phyloP scores from a whole-genome alignment of 2,113 vertebrate species.

The Aegypius monachus region DNA sequence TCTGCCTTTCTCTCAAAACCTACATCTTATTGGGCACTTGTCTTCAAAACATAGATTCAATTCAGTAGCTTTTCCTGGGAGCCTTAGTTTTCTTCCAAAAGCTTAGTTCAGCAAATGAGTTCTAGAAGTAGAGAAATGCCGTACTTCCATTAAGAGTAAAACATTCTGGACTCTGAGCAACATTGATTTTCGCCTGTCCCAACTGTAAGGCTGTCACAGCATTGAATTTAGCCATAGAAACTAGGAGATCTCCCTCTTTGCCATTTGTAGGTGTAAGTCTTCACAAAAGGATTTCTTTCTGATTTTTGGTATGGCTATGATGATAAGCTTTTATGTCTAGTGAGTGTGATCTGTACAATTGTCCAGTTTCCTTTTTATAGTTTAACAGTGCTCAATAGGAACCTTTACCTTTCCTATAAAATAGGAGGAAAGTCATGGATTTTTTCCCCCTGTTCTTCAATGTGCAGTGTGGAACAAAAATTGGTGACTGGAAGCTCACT shows the following conservation, averaged over 20 bases:
- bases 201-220: neutral
- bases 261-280: neutral
- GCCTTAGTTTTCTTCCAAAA: neutral
- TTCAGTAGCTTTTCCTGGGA: neutral
- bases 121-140: neutral
- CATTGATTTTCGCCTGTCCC: neutral
- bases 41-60: neutral
- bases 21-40: neutral
- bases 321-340: neutral
- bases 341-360: neutral
- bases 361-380: neutral
- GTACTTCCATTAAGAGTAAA: neutral
- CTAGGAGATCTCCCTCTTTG: neutral
- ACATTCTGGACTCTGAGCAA: neutral
- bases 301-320: neutral
- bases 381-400: neutral
- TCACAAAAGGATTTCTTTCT: neutral
- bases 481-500: neutral
- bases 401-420: neutral
- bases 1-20: neutral
- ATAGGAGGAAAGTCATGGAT: neutral
- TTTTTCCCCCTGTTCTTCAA: rapidly evolving
- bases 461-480: neutral
- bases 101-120: neutral
- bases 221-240: neutral